Evolutionary conservation across 2,113 vertebrate genomes (phyloP), one percentile per base, ranked within the genome.

Genomic region (Malurus elegans): DNA sequence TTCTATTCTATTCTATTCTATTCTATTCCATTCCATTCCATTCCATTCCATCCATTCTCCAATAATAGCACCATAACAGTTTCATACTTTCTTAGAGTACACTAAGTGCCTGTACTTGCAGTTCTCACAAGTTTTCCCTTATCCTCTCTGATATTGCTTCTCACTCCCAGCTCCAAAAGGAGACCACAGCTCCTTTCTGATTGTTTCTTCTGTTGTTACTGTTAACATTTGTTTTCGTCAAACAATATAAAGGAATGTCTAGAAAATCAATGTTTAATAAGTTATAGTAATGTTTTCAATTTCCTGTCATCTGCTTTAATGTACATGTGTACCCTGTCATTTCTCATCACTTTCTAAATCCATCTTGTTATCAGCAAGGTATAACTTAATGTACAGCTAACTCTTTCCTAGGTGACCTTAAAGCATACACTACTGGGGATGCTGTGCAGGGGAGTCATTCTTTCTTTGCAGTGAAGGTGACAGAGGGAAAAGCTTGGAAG

Each of bases 211-310:
- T 94, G 70, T 36, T 85, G 87, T 94, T 95, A 64, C 73, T 76
- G 84, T 83, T 96, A 92, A 86, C 89, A 95, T 96, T 97, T 97
- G 69, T 97, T 97, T 97, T 91, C 5, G 23, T 96, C 88, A 94
- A 97, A 89, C 23, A 80, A 89, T 95, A 95, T 97, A 79, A 97
- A 96, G 71, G 79, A 96, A 96, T 95, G 81, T 94, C 83, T 94
- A 32, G 86, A 95, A 97, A 97, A 97, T 97, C 94, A 97, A 96
- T 97, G 97, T 78, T 95, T 97, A 97, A 96, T 96, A 98, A 98
- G 90, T 95, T 95, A 92, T 56, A 86, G 92, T 94, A 96, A 97
- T 97, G 88, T 96, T 96, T 97, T 97, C 95, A 97, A 96, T 97
- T 97, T 97, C 75, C 95, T 96, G 69, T 96, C 88, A 93, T 96